Base-by-base conservation (phyloP, 1,140 invertebrate genomes). In the Neotoxoptera formosana region DNA sequence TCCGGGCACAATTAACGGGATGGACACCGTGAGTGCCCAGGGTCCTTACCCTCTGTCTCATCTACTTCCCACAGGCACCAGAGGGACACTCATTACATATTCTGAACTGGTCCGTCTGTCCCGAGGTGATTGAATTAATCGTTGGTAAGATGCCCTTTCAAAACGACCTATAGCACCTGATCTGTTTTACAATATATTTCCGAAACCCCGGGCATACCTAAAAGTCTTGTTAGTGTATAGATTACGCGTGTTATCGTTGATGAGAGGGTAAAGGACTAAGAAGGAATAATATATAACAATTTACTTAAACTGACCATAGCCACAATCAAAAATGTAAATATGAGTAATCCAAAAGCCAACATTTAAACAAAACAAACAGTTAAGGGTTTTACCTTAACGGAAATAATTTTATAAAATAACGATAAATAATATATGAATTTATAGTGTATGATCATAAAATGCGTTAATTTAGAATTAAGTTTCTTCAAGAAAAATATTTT, bases 1-100 rank as follows among this genome's bases (percentile, higher is more conserved):
- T 93, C 91, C 91, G 91, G 14, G 67, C 48, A 84, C 91, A 93
- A 93, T 93, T 93, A 93, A 93, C 91, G 91, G 81, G 67, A 93
- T 56, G 91, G 81, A 93, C 91, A 86, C 76, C 81, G 81, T 21
- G 91, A 56, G 81, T 56, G 48, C 81, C 34, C 14, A 25, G n/a
- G 34, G 81, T 53, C 47, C 34, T 41, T 41, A 7, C 81, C n/a
- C 91, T 41, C 14, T 36, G 30, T 30, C 45, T 48, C 67, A 14
- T 53, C 20, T 48, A 84, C 81, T 45, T 53, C 23, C 7, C 47
- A 30, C 21, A 36, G 48, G 21, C 1, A 56, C 91, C 45, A 34
- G 17, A 86, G 90, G 23, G 67, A 53, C 34, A 51, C 48, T 93
- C 91, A 86, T 93, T 86, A 93, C 76, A 56, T 86, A 93, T 93